These are phyloP conservation scores for Watsonalla binaria DNA, from an alignment of 2,888 invertebrate genomes.

Conservation along the genomic window DNA sequence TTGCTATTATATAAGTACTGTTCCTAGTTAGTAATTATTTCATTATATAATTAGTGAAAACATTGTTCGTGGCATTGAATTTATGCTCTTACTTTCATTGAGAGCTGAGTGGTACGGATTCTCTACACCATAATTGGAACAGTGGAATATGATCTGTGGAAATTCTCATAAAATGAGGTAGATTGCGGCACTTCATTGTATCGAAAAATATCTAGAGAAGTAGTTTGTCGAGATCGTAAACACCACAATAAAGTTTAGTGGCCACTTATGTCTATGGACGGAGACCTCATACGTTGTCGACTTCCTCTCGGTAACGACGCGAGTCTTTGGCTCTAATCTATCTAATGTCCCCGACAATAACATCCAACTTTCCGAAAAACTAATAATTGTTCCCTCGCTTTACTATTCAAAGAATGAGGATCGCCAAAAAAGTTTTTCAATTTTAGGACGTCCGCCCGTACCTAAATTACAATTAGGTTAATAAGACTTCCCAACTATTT, in stretches of 20 bases:
- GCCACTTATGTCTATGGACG: constrained; percentile 55
- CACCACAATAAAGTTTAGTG: constrained; percentile 68
- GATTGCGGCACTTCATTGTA: constrained; percentile 26
- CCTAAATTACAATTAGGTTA: not conserved
- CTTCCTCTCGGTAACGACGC: constrained; percentile 25
- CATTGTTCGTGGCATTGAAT: too few relatives aligned
- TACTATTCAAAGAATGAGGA: not conserved
- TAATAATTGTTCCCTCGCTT: not conserved
- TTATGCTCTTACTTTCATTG: too few relatives aligned
- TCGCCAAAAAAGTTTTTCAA: not conserved
- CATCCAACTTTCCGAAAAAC: constrained; percentile 15
- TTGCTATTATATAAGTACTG: too few relatives aligned
- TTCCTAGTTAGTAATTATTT: too few relatives aligned
- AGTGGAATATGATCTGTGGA: not conserved
- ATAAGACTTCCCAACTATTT: not conserved
- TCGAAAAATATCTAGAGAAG: constrained; percentile 39
- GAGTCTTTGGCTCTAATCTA: constrained; percentile 40
- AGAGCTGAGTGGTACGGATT: too few relatives aligned
- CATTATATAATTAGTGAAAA: too few relatives aligned
- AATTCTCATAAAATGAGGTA: constrained; percentile 3
- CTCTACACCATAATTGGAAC: too few relatives aligned
- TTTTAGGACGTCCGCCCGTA: not conserved
- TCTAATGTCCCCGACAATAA: constrained; percentile 36
- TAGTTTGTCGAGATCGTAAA: constrained; percentile 53
- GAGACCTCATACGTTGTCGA: constrained; percentile 24